These are phyloP conservation scores for Scylla paramamosain DNA, from an alignment of 1,140 invertebrate genomes.

Conservation along the genomic window DNA sequence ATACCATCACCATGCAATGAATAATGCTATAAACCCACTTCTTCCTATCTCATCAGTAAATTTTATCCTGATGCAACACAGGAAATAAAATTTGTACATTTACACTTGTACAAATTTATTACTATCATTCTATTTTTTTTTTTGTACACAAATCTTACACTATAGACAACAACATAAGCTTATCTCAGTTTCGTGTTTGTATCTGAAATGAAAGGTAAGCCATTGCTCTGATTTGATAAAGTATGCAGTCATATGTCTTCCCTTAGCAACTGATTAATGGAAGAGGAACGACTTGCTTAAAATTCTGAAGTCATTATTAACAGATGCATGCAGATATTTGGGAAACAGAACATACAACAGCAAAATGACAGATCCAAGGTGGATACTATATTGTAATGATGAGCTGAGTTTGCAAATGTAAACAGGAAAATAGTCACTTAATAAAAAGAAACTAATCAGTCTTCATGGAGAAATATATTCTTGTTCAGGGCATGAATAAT, in stretches of 20 bases:
- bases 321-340: background rate
- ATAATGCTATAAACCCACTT: no score
- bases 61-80: no score
- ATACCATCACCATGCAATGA: no score
- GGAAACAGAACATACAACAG: conserved; percentile 44
- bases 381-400: conserved; percentile 28
- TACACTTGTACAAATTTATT: conserved; percentile 75
- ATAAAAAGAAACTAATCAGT: no score
- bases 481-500: no score
- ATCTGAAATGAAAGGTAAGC: conserved; percentile 45
- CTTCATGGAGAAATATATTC: no score
- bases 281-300: conserved; percentile 12
- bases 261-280: conserved; percentile 44
- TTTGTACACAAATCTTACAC: conserved; percentile 75
- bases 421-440: background rate
- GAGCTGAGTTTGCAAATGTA: background rate
- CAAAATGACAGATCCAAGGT: background rate
- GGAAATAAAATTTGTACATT: background rate
- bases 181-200: conserved; percentile 52
- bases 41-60: no score
- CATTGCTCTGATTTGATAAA: background rate
- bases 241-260: background rate
- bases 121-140: conserved; percentile 68
- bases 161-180: conserved; percentile 74
- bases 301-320: background rate